Percentiles rank a stretch among this genome's conserved stretches.
Conservation (phyloP, 2,888 invertebrate species). For the Oxycera nigricornis region DNA sequence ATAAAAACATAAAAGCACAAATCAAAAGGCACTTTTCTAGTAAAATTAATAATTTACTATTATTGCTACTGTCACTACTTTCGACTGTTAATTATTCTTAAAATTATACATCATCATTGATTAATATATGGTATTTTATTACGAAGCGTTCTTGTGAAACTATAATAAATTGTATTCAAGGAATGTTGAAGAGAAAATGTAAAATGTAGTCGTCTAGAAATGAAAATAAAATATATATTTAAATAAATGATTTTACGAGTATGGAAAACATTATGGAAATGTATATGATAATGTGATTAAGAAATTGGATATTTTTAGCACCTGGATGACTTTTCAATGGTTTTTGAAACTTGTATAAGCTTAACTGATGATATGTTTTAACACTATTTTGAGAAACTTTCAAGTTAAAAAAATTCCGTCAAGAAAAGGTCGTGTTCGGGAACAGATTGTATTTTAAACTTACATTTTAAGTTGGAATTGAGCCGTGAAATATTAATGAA, state of each 20-base stretch:
- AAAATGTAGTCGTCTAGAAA: conserved; percentile 23
- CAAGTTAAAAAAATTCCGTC: too few relatives aligned
- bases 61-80: background rate
- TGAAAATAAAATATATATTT: conserved; percentile 2
- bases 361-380: too few relatives aligned
- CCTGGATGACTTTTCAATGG: too few relatives aligned
- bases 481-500: too few relatives aligned
- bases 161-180: background rate
- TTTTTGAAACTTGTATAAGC: too few relatives aligned
- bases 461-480: too few relatives aligned
- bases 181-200: conserved; percentile 29
- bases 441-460: too few relatives aligned
- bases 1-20: conserved; percentile 27
- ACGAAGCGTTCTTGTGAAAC: background rate
- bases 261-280: too few relatives aligned
- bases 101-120: background rate
- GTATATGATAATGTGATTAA: too few relatives aligned
- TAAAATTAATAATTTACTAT: conserved; percentile 11
- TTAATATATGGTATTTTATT: background rate
- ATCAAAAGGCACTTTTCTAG: conserved; percentile 34
- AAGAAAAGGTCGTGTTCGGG: too few relatives aligned
- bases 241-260: background rate
- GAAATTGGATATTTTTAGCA: too few relatives aligned
- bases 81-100: background rate
- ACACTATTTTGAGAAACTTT: too few relatives aligned